Evolutionary conservation across 2,797 vertebrate species (phyloP), one percentile per base, ranked within the genome.

Genomic region (Vireo griseus): DNA sequence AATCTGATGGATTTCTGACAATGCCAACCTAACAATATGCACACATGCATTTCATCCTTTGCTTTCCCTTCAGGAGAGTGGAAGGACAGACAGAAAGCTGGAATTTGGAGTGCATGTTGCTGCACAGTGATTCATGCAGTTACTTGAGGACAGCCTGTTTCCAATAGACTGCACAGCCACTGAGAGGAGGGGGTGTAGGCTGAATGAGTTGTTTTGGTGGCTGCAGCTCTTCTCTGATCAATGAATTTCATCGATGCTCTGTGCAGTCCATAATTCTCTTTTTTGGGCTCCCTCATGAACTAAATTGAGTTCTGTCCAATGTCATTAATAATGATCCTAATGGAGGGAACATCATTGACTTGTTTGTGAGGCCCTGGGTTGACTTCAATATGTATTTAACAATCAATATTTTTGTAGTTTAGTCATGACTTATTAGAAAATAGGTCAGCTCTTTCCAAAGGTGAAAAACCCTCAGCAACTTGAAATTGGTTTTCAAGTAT

Each of bases 311-410:
- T 94, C 52, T 92, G 61, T 42, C 58, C 19, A 4, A 9, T 82
- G 77, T 89, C 78, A 13, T 76, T 59, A 94, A 33, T 71, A 84
- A 40, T 45, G 61, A 80, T 50, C 50, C 37, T 77, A 31, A 51
- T 18, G 29, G 65, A 83, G 40, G 66, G 42, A 93, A 77, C 57
- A 63, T 82, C 61, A 35, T 35, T 25, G 55, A 51, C 63, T 85
- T 69, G 22, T 86, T 86, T 89, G 59, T 77, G 85, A 80, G 65
- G 62, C 54, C 69, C 77, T 94, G 92, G 81, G 87, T 91, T 71
- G 59, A 86, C 63, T 74, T 63, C 75, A 74, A 7, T 22, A 5
- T 28, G 2, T 48, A 39, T 73, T 82, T 96, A 58, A 47, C 39
- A 52, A 59, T 45, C 78, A 45, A 4, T 77, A 44, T 73, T 92